phyloP scores from a whole-genome alignment of 2,888 invertebrate genomes.

The Tortricodes alternella region DNA sequence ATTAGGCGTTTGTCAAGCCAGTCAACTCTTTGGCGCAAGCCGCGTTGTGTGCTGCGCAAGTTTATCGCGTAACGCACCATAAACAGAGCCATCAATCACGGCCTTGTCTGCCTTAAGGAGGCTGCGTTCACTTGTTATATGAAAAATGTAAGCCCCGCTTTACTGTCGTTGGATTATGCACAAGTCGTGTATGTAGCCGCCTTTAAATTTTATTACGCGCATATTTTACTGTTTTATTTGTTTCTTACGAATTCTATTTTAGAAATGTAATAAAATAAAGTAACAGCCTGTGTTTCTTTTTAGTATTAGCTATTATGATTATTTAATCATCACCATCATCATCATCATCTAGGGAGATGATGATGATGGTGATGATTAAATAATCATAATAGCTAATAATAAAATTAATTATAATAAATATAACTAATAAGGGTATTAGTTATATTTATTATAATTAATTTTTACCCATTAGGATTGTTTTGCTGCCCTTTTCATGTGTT shows the following conservation, averaged over 20 bases:
- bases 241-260: slow-evolving; percentile 1
- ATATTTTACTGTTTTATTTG: slow-evolving; percentile 25
- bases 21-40: background rate
- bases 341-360: no score
- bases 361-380: no score
- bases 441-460: no score
- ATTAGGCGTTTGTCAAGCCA: background rate
- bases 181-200: slow-evolving; percentile 26
- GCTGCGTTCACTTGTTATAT: slow-evolving; percentile 25
- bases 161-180: slow-evolving; percentile 26
- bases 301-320: no score
- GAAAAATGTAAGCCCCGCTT: slow-evolving; percentile 22
- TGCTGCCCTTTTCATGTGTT: no score
- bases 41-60: slow-evolving; percentile 13
- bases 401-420: no score
- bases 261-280: no score
- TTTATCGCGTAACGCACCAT: slow-evolving; percentile 28
- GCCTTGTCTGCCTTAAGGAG: slow-evolving; percentile 21
- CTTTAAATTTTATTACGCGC: slow-evolving; percentile 25
- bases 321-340: no score
- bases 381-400: no score
- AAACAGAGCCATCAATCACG: slow-evolving; percentile 30
- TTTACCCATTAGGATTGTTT: no score
- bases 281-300: no score
- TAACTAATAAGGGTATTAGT: no score